Base-by-base conservation (phyloP, 2,888 invertebrate genomes). In the Alloplasta piceator region DNA sequence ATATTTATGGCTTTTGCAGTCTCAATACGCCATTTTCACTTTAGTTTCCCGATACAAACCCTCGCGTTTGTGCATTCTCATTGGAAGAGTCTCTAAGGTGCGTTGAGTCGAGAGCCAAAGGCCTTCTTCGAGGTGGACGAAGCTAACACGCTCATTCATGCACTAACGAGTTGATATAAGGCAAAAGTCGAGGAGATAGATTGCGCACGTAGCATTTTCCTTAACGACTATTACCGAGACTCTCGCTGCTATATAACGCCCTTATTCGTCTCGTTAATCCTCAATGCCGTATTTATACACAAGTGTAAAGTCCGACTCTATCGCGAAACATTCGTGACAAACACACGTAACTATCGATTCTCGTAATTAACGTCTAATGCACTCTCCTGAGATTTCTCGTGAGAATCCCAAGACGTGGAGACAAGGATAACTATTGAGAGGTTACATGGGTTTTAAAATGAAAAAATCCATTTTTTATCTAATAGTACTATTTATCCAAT, bases 161-260 rank as follows among this genome's bases (percentile, higher is more conserved):
- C 79, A 77, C 80, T 78, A 80, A 80, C 75, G 80, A 83, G 75
- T 78, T 41, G 78, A 76, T 78, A 70, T 72, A 78, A 80, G 72
- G 75, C 73, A 80, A 75, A 26, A 39, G 63, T 68, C 64, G 43
- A 64, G 46, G 55, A 75, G 77, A 73, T 71, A 72, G 72, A 55
- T 38, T 46, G 43, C 64, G 60, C 63, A 73, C 26, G 36, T 61
- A 52, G 67, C 56, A 71, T 41, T 82, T 79, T 73, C 76, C 78
- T 75, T 80, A 82, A 82, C 75, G 82, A 82, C 41, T 52, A 60
- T n/a, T 50, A 14, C 58, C 60, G 48, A 46, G 66, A 67, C 76
- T 61, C 63, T 55, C 41, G 26, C 52, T 43, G 43, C 67, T 56
- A 76, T 80, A 61, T 68, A 76, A 67, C 67, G 63, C 56, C 48